Evolutionary conservation across 2,113 vertebrate species (phyloP), one percentile per base, ranked within the genome.

Genomic region (Chrysemys picta): DNA sequence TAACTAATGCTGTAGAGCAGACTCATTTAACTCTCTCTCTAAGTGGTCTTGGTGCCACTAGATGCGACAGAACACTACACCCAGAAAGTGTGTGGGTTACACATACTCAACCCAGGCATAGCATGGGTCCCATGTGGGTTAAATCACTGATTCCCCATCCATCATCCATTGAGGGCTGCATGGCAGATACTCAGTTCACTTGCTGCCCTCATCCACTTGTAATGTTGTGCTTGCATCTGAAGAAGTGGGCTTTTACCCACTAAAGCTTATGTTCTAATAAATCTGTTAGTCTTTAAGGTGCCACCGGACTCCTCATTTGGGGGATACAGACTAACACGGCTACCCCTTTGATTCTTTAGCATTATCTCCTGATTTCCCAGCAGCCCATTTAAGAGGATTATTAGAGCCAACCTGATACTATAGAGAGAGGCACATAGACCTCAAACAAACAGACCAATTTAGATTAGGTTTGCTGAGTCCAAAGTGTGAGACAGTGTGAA

Each of bases 191-290:
- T 75, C 21, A 42, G 69, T 75, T 75, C 5, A 8, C 38, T 38
- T 75, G 6, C 4, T 38, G 9, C 35, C 5, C 45, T 19, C 0
- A 8, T 1, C 45, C 1, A 2, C 38, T 45, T 21, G 0, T 29
- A 10, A 1, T 7, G 31, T 50, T 0, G 2, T 21, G 2, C 6
- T 9, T 50, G 50, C 50, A 50, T 50, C 13, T 16, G 50, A 50
- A 50, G 50, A 50, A 50, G 50, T 50, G 50, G 50, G 14, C 14
- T 50, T 50, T 50, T 50, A 50, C 50, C 13, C 50, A 50, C 50
- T 50, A 16, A 16, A 50, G 14, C 50, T 50, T 50, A 14, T 50
- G 13, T 13, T 13, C 50, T 50, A 16, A 50, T 50, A 50, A 50
- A 50, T 50, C 50, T 50, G 13, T 50, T 50, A 50, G 50, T 16